Evolutionary conservation across 2,797 vertebrate species (phyloP).

Genomic region (Nyctibius grandis): DNA sequence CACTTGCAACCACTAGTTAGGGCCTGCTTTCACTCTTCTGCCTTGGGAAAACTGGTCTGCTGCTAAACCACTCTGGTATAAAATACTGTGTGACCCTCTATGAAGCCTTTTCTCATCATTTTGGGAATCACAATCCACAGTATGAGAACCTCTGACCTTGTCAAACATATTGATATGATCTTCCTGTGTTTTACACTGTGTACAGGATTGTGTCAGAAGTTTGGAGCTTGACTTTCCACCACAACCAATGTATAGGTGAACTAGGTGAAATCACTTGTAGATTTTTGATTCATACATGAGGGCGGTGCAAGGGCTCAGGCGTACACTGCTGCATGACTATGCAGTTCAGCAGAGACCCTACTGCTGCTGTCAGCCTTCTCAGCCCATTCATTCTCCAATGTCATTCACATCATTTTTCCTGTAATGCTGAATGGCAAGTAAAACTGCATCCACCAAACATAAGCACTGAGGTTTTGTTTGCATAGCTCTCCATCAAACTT

Average conservation of each 20-base stretch:
- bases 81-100: background rate
- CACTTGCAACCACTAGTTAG: background rate
- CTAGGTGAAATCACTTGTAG: background rate
- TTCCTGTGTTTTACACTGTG: background rate
- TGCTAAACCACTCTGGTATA: background rate
- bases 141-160: background rate
- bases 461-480: background rate
- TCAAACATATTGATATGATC: background rate
- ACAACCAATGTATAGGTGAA: background rate
- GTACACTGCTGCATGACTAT: accelerated
- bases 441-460: background rate
- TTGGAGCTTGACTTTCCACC: background rate
- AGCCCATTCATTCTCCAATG: background rate
- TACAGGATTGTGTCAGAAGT: background rate
- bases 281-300: background rate
- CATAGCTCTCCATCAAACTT: background rate
- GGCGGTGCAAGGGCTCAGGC: background rate
- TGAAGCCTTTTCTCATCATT: background rate
- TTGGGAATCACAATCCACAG: background rate
- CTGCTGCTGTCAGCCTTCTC: background rate
- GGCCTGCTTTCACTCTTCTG: background rate
- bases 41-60: background rate
- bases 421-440: background rate
- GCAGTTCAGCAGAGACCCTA: background rate
- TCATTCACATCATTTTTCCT: background rate